Evolutionary conservation across 2,888 invertebrate species (phyloP).

Genomic region (Pterostichus madidus): DNA sequence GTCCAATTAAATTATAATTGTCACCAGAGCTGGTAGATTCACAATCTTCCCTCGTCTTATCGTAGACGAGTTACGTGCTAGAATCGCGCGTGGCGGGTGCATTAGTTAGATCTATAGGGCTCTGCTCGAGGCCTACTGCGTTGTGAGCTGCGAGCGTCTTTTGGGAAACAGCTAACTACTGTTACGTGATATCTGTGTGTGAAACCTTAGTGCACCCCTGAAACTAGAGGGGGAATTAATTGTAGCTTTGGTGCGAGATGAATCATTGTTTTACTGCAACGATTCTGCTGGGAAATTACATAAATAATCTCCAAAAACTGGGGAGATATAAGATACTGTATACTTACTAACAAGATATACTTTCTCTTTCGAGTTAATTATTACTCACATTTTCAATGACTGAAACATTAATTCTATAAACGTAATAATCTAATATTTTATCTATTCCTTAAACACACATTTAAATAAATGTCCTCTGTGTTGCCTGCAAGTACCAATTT

Average conservation of each 20-base stretch:
- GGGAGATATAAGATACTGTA: background rate
- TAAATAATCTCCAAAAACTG: conserved; percentile 44
- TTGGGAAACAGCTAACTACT: conserved; percentile 25
- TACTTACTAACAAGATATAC: conserved; percentile 16
- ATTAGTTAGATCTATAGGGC: background rate
- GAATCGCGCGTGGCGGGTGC: conserved; percentile 2
- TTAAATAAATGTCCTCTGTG: too few relatives aligned
- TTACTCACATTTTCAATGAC: too few relatives aligned
- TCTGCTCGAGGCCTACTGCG: background rate
- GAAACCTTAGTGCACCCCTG: conserved; percentile 34
- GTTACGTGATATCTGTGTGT: conserved; percentile 33
- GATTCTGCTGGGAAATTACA: conserved; percentile 16
- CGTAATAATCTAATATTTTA: too few relatives aligned
- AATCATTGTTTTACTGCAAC: conserved; percentile 46
- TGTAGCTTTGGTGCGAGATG: conserved; percentile 27
- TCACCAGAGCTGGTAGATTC: conserved; percentile 49
- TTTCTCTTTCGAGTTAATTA: too few relatives aligned
- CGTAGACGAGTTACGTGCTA: conserved; percentile 5
- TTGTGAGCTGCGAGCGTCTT: background rate
- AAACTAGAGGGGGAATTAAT: conserved; percentile 28
- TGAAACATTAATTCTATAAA: too few relatives aligned
- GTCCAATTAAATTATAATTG: conserved; percentile 66
- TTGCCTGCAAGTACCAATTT: too few relatives aligned
- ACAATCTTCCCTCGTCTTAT: conserved; percentile 23
- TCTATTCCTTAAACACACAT: too few relatives aligned